Conservation (phyloP, 2,113 vertebrate genomes). For the Raja brachyura region DNA sequence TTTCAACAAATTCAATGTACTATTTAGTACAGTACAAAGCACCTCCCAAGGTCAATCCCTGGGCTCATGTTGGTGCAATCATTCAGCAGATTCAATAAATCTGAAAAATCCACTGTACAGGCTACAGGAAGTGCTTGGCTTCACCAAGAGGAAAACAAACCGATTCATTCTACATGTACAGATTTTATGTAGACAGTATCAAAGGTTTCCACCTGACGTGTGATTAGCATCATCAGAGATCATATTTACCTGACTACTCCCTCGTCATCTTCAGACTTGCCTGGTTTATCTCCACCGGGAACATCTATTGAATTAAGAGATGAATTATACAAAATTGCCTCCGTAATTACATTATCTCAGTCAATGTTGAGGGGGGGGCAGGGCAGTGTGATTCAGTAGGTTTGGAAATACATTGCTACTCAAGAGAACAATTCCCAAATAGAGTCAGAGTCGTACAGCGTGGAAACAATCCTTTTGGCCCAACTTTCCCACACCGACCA, state of each 20-base stretch:
- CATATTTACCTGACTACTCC: not conserved
- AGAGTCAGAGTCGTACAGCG: not conserved
- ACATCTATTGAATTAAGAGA: conserved; percentile 3
- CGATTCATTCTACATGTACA: too few species aligned
- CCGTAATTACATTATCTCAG: not conserved
- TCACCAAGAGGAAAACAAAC: too few species aligned
- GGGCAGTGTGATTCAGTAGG: not conserved
- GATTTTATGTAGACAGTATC: too few species aligned
- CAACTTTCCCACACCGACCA: too few species aligned
- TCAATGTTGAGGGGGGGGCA: not conserved
- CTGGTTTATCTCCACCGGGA: conserved; percentile 13
- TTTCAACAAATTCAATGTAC: not conserved
- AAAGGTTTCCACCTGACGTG: too few species aligned
- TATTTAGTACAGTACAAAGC: not conserved
- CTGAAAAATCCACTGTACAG: too few species aligned
- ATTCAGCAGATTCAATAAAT: too few species aligned
- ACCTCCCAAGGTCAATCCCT: not conserved
- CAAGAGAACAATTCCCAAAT: not conserved
- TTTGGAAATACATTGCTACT: not conserved
- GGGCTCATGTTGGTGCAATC: not conserved
- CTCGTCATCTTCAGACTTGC: conserved; percentile 15
- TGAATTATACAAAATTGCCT: not conserved
- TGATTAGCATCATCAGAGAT: too few species aligned
- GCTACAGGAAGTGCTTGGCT: too few species aligned
- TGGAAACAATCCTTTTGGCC: too few species aligned